phyloP scores from a whole-genome alignment of 2,113 vertebrate species.

The Python bivittatus region DNA sequence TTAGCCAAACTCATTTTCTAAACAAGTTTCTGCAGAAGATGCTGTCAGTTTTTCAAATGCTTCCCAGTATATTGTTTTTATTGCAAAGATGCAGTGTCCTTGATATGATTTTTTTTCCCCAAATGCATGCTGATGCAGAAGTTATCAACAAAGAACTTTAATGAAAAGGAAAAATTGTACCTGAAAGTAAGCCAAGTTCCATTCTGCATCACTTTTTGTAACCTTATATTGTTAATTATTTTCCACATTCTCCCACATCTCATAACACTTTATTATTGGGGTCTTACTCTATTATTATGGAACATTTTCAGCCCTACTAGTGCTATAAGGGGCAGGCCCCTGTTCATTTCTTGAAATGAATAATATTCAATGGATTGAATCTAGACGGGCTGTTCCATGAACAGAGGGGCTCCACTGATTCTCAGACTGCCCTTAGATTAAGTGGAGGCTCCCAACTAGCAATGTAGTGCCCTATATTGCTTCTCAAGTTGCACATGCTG shows the following conservation, averaged over 20 bases:
- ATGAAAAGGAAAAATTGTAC: background rate
- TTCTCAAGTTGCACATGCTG: background rate
- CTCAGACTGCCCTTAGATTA: background rate
- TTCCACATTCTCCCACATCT: background rate
- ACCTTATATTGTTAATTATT: background rate
- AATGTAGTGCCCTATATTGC: background rate
- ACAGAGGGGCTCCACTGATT: background rate
- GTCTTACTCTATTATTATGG: background rate
- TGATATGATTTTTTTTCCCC: background rate
- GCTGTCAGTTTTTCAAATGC: background rate
- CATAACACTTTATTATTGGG: background rate
- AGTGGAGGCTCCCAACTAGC: background rate
- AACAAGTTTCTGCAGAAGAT: background rate
- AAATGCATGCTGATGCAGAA: background rate
- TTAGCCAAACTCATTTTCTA: background rate
- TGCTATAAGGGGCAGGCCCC: background rate
- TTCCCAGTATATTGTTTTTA: background rate
- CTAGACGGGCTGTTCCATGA: background rate
- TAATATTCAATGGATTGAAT: background rate
- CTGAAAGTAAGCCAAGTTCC: accelerated
- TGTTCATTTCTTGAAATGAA: background rate
- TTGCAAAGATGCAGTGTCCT: background rate
- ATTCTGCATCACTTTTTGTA: accelerated
- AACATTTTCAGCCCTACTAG: background rate
- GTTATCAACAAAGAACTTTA: background rate